Percentiles rank a stretch among this genome's conserved stretches.
phyloP scores from a whole-genome alignment of 2,888 invertebrate species.

The Bhutanitis thaidina region DNA sequence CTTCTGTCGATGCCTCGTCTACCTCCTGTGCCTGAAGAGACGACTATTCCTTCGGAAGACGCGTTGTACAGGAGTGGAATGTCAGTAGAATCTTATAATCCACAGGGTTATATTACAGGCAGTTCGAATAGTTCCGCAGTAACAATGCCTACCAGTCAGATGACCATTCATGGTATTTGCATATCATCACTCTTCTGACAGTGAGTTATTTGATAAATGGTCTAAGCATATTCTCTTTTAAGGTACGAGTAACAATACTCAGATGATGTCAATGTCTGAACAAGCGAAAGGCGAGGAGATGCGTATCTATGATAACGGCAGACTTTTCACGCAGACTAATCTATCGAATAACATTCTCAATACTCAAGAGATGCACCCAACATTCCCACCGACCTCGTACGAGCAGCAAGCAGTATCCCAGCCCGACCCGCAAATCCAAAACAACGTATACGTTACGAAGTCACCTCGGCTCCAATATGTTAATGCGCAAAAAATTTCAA shows the following conservation, averaged over 20 bases:
- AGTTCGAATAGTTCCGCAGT: conserved; percentile 43
- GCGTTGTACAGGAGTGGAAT: conserved; percentile 68
- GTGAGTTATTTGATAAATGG: background rate
- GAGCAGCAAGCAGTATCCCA: conserved; percentile 40
- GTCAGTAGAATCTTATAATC: conserved; percentile 60
- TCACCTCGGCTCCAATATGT: conserved; percentile 50
- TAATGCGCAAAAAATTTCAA: conserved; percentile 49
- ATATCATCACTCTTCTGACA: conserved; percentile 17
- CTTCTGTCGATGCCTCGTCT: conserved; percentile 69
- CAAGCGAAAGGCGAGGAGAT: conserved; percentile 65
- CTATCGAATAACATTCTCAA: conserved; percentile 57
- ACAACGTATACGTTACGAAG: conserved; percentile 46
- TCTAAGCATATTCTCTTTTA: conserved; percentile 26
- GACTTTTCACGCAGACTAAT: conserved; percentile 57
- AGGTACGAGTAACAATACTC: conserved; percentile 67
- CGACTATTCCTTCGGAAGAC: conserved; percentile 70
- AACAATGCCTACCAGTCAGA: conserved; percentile 69
- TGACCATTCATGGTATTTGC: conserved; percentile 63
- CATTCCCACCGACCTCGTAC: conserved; percentile 49
- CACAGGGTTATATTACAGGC: conserved; percentile 49
- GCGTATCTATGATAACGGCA: conserved; percentile 58
- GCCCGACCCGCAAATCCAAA: conserved; percentile 42
- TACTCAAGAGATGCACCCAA: conserved; percentile 52
- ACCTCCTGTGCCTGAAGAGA: conserved; percentile 82
- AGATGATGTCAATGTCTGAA: conserved; percentile 59